Evolutionary conservation across 2,888 invertebrate genomes (phyloP).

Genomic region (Drosophila cracens): DNA sequence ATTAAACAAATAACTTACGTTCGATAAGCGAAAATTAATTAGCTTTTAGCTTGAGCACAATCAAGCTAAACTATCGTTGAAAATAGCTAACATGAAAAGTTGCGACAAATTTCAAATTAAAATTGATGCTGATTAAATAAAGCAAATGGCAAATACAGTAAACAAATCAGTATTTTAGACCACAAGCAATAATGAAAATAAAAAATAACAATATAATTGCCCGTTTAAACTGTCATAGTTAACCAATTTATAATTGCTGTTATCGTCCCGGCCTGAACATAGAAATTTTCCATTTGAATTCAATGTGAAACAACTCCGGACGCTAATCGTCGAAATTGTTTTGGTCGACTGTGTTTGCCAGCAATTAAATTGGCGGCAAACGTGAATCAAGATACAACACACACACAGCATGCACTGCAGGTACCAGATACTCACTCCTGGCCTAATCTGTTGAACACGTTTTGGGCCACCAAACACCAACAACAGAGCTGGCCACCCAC

Average conservation of each 20-base stretch:
- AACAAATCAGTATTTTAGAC: conserved; percentile 52
- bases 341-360: conserved; percentile 44
- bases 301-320: conserved; percentile 63
- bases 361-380: conserved; percentile 72
- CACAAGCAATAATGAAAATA: neutral
- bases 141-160: conserved; percentile 65
- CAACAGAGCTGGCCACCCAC: neutral
- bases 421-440: neutral
- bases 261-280: conserved; percentile 49
- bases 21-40: conserved; percentile 60
- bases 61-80: neutral
- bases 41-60: conserved; percentile 56
- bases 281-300: conserved; percentile 68
- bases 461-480: neutral
- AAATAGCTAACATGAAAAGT: neutral
- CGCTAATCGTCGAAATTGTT: conserved; percentile 55
- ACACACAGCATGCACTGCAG: conserved; percentile 28
- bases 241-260: conserved; percentile 37
- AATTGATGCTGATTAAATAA: conserved; percentile 50
- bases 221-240: conserved; percentile 3
- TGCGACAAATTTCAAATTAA: conserved; percentile 59
- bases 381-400: conserved; percentile 55
- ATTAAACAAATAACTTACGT: conserved; percentile 37
- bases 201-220: conserved; percentile 9
- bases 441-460: conserved; percentile 16